Evolutionary conservation across 2,888 invertebrate genomes (phyloP).

Genomic region (Ochropleura leucogaster): DNA sequence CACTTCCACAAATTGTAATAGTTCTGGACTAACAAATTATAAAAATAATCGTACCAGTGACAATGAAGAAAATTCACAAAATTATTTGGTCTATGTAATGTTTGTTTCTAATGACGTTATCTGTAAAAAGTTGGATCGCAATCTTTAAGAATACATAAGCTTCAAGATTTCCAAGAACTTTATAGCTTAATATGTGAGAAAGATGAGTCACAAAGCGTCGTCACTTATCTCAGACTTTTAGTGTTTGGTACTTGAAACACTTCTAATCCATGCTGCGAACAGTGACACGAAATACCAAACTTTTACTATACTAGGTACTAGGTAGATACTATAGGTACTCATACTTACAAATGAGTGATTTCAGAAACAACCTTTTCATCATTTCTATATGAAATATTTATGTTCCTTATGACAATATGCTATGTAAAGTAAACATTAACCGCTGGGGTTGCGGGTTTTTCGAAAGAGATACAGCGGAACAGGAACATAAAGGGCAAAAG

Average conservation of each 20-base stretch:
- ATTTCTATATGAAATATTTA: no score
- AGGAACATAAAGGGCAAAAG: no score
- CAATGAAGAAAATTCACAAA: not conserved
- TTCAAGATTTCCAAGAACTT: conserved; percentile 15
- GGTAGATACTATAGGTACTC: no score
- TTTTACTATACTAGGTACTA: no score
- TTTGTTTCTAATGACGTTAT: not conserved
- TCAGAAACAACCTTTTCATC: not conserved
- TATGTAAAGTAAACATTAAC: no score
- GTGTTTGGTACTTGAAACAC: conserved; percentile 33
- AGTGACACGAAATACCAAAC: conserved; percentile 19
- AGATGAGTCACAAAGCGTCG: conserved; percentile 33
- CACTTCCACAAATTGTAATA: no score
- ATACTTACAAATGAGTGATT: not conserved
- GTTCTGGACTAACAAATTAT: no score
- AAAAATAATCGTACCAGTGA: no score
- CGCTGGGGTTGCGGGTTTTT: no score
- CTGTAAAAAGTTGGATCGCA: not conserved
- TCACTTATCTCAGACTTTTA: conserved; percentile 26
- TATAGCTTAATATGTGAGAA: conserved; percentile 22
- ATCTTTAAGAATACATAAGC: not conserved
- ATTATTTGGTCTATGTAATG: not conserved
- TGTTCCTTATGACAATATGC: no score
- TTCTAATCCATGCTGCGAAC: conserved; percentile 14
- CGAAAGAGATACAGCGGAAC: no score